A percentile compares a stretch with the other conserved stretches of the same genome.
These are phyloP conservation scores for Strix occidentalis DNA, from an alignment of 2,797 vertebrate species.

Conservation along the genomic window DNA sequence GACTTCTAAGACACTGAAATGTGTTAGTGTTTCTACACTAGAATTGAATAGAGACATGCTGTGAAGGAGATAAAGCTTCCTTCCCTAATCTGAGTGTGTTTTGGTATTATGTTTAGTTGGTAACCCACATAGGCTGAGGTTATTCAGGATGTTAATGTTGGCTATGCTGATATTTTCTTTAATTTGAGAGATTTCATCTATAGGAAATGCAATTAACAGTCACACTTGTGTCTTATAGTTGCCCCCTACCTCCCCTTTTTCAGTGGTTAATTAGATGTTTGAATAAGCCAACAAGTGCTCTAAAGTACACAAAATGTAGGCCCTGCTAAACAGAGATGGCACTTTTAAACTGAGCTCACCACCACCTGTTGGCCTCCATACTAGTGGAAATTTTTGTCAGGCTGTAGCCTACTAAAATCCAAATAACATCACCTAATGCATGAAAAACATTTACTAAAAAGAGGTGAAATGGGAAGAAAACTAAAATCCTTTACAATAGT, in stretches of 20 bases:
- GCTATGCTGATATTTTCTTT: not conserved
- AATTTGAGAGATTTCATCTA: not conserved
- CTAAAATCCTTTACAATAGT: not conserved
- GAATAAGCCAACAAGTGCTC: not conserved
- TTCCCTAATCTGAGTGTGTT: not conserved
- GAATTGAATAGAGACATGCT: not conserved
- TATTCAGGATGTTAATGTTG: conserved; percentile 2
- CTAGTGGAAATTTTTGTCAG: not conserved
- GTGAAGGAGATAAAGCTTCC: not conserved
- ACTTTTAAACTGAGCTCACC: not conserved
- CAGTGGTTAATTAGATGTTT: not conserved
- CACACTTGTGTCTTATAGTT: not conserved
- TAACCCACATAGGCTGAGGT: not conserved
- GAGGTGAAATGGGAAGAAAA: rapidly evolving
- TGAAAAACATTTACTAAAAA: not conserved
- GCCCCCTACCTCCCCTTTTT: not conserved
- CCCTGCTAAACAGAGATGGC: not conserved
- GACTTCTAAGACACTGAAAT: not conserved
- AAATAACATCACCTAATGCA: not conserved
- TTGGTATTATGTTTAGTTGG: not conserved
- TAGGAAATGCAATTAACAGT: not conserved
- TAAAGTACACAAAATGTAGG: not conserved
- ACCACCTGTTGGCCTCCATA: not conserved
- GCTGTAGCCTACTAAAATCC: not conserved
- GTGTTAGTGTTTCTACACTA: not conserved